Percentiles rank a stretch among this genome's conserved stretches.
Conservation (phyloP, 2,888 invertebrate genomes). For the Pecten maximus region DNA sequence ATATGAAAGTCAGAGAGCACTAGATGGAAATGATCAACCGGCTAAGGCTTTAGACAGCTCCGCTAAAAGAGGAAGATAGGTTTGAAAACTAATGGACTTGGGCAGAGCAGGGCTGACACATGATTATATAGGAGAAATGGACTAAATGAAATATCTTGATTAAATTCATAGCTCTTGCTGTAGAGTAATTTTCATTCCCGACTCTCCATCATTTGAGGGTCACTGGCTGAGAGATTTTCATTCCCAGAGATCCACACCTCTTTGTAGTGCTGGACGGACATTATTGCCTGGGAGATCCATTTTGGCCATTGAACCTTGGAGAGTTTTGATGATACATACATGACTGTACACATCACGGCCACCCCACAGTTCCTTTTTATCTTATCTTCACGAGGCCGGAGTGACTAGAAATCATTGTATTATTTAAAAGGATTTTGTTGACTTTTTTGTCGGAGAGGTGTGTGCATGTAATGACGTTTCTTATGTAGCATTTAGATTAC, state of each 20-base stretch:
- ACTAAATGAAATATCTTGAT: conserved; percentile 48
- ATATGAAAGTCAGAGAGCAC: conserved; percentile 42
- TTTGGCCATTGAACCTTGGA: conserved; percentile 14
- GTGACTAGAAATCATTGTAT: conserved; percentile 3
- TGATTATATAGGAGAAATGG: conserved; percentile 35
- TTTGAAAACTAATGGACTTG: conserved; percentile 67
- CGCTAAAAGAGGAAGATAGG: conserved; percentile 56
- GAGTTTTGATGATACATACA: conserved; percentile 22
- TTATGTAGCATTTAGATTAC: conserved; percentile 30
- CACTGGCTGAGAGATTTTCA: conserved; percentile 33
- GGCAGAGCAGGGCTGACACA: conserved; percentile 55
- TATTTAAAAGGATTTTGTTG: conserved; percentile 24
- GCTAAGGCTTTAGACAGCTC: conserved; percentile 35
- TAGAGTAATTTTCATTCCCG: conserved; percentile 32
- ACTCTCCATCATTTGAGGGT: conserved; percentile 29
- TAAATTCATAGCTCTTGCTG: conserved; percentile 44
- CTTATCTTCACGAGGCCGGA: conserved; percentile 20
- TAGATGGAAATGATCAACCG: conserved; percentile 33
- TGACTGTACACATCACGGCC: background rate
- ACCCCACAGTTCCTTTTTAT: background rate
- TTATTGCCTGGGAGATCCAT: conserved; percentile 4
- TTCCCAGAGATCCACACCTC: conserved; percentile 20
- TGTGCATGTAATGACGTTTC: conserved; percentile 16
- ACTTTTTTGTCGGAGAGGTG: background rate
- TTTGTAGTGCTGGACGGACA: conserved; percentile 16